Conservation (phyloP, 2,888 invertebrate genomes). For the Thecocarcelia acutangulata region DNA sequence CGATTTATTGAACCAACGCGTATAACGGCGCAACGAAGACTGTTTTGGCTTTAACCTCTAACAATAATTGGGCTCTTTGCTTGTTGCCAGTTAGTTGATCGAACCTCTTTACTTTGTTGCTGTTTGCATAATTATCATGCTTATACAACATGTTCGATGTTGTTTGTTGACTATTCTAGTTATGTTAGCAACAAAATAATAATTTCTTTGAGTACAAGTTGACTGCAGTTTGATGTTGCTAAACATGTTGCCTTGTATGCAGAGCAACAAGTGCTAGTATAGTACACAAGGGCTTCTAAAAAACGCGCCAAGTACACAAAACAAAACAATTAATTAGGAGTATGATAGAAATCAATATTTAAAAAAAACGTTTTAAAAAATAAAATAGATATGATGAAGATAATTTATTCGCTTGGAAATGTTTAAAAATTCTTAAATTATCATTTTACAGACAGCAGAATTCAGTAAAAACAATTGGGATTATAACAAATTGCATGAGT, state of each 20-base stretch:
- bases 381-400: too few species aligned
- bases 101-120: slow-evolving; percentile 49
- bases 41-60: slow-evolving; percentile 63
- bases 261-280: slow-evolving; percentile 48
- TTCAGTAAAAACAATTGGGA: too few species aligned
- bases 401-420: too few species aligned
- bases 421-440: too few species aligned
- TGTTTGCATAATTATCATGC: slow-evolving; percentile 8
- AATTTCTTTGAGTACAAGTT: background rate
- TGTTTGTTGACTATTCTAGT: background rate
- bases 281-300: background rate
- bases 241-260: slow-evolving; percentile 15
- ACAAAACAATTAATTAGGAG: too few species aligned
- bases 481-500: too few species aligned
- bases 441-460: too few species aligned
- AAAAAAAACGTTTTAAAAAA: too few species aligned
- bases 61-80: slow-evolving; percentile 63
- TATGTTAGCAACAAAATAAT: background rate
- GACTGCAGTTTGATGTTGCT: background rate
- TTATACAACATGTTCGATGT: slow-evolving; percentile 49
- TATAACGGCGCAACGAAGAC: slow-evolving; percentile 67
- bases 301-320: too few species aligned
- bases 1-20: slow-evolving; percentile 58
- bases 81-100: slow-evolving; percentile 52
- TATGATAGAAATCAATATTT: too few species aligned